Evolutionary conservation across 2,888 invertebrate species (phyloP).

Genomic region (Acanthosepion esculentum): DNA sequence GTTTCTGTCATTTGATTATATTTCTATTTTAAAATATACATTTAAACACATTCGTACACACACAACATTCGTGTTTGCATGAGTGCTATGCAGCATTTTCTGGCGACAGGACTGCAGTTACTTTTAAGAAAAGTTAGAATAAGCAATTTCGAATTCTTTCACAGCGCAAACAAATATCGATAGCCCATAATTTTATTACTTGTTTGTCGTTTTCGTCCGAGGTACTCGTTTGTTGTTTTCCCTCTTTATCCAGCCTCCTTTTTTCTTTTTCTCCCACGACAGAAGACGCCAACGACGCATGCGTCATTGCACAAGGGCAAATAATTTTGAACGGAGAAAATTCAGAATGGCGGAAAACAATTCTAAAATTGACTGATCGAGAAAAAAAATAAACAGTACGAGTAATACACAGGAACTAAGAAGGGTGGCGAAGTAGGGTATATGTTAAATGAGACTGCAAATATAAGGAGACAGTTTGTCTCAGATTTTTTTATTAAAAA

Average conservation of each 20-base stretch:
- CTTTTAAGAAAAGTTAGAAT: neutral
- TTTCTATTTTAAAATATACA: too few species aligned
- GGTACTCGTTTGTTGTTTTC: too few species aligned
- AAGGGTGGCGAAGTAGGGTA: too few species aligned
- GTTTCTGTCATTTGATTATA: too few species aligned
- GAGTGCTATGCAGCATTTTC: neutral
- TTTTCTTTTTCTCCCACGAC: neutral
- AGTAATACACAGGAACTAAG: too few species aligned
- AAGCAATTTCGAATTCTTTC: conserved; percentile 18
- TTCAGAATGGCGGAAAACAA: neutral
- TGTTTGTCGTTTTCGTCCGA: neutral
- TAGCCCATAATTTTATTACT: neutral
- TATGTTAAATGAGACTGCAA: too few species aligned
- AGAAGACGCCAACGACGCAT: conserved; percentile 23
- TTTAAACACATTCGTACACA: too few species aligned
- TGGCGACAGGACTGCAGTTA: neutral
- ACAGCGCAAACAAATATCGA: neutral
- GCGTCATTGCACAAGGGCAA: conserved; percentile 9
- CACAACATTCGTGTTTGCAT: too few species aligned
- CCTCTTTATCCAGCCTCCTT: too few species aligned
- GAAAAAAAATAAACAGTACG: neutral
- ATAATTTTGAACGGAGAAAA: neutral
- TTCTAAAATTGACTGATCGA: neutral
- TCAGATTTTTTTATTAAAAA: too few species aligned
- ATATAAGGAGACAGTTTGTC: too few species aligned